These are phyloP conservation scores for Hyposmocoma kahamanoa DNA, from an alignment of 1,140 invertebrate species.

Conservation along the genomic window DNA sequence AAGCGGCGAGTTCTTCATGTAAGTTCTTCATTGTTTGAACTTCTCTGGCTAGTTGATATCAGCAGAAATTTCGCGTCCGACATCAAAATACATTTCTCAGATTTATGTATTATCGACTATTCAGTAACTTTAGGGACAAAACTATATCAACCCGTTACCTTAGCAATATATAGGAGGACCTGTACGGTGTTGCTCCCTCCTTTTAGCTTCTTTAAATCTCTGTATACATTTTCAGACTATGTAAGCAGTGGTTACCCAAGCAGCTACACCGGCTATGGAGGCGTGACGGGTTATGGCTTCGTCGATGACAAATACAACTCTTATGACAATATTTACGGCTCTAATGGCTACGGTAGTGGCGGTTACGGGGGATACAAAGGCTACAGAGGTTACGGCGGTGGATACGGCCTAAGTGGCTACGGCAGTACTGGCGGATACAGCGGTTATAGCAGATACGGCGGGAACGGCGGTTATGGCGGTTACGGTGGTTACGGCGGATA, in stretches of 20 bases:
- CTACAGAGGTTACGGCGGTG: conserved; percentile 18
- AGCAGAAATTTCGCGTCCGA: too few species aligned
- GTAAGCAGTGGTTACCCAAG: conserved; percentile 31
- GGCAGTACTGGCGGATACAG: conserved; percentile 13
- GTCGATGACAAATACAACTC: conserved; percentile 27
- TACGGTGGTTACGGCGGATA: conserved; percentile 13
- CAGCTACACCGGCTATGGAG: conserved; percentile 16
- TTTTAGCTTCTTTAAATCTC: too few species aligned
- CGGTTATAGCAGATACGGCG: conserved; percentile 10
- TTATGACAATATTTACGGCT: conserved; percentile 19
- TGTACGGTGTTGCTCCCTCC: too few species aligned
- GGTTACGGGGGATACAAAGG: conserved; percentile 20
- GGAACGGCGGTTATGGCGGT: conserved; percentile 6
- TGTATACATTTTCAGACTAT: too few species aligned
- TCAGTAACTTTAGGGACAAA: too few species aligned
- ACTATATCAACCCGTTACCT: too few species aligned
- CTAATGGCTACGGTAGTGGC: conserved; percentile 17
- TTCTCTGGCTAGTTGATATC: too few species aligned
- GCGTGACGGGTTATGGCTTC: conserved; percentile 38
- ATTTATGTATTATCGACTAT: too few species aligned
- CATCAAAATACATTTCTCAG: too few species aligned
- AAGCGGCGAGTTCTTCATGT: conserved; percentile 26
- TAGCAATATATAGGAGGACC: too few species aligned
- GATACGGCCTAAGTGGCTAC: conserved; percentile 19
- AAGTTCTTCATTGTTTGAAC: too few species aligned